A percentile compares a stretch with the other conserved stretches of the same genome.
These are phyloP conservation scores for Drosophila prolongata DNA, from an alignment of 2,888 invertebrate species.

Conservation along the genomic window DNA sequence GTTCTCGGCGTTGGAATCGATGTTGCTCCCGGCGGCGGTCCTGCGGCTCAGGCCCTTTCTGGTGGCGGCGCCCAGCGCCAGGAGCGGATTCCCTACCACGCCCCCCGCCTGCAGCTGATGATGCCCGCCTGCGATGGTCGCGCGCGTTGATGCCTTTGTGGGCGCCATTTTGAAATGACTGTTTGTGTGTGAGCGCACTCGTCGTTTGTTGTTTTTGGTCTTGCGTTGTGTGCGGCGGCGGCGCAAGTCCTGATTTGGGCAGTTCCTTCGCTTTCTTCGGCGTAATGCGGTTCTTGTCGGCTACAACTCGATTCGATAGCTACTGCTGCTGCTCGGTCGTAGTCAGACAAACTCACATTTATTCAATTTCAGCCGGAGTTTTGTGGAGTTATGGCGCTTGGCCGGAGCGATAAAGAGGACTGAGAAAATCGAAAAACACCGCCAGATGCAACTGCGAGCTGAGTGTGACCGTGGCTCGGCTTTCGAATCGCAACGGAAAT, in stretches of 20 bases:
- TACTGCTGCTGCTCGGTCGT: conserved; percentile 34
- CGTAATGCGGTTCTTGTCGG: not conserved
- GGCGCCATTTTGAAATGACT: conserved; percentile 81
- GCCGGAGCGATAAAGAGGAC: conserved; percentile 69
- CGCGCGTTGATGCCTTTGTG: conserved; percentile 78
- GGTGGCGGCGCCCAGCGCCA: conserved; percentile 47
- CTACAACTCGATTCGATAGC: conserved; percentile 3
- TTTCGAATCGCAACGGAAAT: not conserved
- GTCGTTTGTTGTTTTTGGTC: conserved; percentile 34
- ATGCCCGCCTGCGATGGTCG: conserved; percentile 55
- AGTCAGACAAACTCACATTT: conserved; percentile 51
- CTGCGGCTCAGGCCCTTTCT: conserved; percentile 79
- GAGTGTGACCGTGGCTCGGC: conserved; percentile 2
- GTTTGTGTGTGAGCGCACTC: conserved; percentile 18
- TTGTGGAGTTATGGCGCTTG: conserved; percentile 61
- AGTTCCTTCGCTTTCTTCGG: not conserved
- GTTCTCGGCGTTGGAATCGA: conserved; percentile 81
- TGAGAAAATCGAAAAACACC: conserved; percentile 62
- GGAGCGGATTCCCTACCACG: conserved; percentile 56
- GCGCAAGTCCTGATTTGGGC: conserved; percentile 18
- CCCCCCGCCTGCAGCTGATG: conserved; percentile 37
- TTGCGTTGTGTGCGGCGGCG: not conserved
- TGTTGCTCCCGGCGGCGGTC: conserved; percentile 49
- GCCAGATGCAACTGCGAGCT: conserved; percentile 31
- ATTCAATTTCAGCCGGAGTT: conserved; percentile 55